Conservation (phyloP, 1,140 invertebrate species). For the Drosophila neocordata region DNA sequence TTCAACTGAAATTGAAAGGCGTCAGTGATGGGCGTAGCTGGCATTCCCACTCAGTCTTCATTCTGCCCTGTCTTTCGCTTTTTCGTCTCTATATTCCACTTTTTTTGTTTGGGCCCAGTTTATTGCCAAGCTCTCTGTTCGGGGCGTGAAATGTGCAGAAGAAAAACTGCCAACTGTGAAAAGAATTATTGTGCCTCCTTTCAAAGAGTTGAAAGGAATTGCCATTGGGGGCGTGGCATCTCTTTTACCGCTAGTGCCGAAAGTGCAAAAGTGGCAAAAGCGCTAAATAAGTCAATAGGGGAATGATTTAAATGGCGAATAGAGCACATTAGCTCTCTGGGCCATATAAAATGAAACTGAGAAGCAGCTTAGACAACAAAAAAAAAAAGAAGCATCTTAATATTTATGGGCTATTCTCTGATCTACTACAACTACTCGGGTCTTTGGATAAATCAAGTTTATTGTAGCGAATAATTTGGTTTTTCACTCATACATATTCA, state of each 20-base stretch:
- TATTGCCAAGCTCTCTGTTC: constrained; percentile 24
- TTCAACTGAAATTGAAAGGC: constrained; percentile 61
- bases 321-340: not conserved
- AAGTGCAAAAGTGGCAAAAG: constrained; percentile 7
- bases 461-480: too few species aligned
- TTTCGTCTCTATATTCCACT: not conserved
- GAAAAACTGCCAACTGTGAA: constrained; percentile 38
- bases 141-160: constrained; percentile 54
- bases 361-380: not conserved
- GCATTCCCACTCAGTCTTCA: constrained; percentile 30
- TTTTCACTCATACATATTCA: too few species aligned
- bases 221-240: constrained; percentile 2
- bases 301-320: constrained; percentile 5
- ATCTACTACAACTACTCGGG: too few species aligned
- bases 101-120: not conserved
- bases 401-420: not conserved
- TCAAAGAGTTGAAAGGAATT: not conserved
- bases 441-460: not conserved
- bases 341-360: constrained; percentile 1
- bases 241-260: constrained; percentile 11
- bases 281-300: constrained; percentile 8
- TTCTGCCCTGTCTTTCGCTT: not conserved
- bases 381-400: constrained; percentile 1
- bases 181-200: constrained; percentile 51
- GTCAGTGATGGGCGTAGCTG: constrained; percentile 51